These are phyloP conservation scores for Hydrozoanthus gracilis DNA, from an alignment of 92 coral and sea anemone genomes.

Conservation along the genomic window DNA sequence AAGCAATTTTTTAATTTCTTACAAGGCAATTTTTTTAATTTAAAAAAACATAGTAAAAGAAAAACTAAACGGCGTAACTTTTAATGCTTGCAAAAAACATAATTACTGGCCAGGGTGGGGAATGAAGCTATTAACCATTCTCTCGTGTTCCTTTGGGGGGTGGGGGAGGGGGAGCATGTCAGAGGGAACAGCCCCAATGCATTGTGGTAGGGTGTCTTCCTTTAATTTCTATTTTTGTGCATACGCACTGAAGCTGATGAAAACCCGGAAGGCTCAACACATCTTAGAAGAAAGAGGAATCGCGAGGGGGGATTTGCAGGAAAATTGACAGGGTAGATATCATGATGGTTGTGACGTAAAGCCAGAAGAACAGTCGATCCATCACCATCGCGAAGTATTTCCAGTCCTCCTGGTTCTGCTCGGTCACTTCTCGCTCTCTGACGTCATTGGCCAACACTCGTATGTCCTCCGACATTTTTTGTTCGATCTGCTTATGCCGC, in stretches of 20 bases:
- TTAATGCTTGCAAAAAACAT: no score
- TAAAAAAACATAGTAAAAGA: no score
- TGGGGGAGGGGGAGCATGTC: no score
- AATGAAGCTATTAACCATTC: no score
- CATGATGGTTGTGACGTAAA: constrained; percentile 40
- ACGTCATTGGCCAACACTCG: constrained; percentile 42
- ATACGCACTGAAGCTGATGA: neutral
- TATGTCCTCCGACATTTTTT: constrained; percentile 33
- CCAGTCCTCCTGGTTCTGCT: constrained; percentile 54
- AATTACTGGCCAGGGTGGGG: no score
- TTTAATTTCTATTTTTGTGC: no score
- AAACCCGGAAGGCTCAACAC: neutral
- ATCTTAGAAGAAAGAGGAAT: neutral
- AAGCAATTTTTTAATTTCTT: no score
- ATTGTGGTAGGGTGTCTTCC: no score
- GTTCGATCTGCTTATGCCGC: constrained; percentile 33
- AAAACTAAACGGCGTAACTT: no score
- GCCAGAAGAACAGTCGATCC: constrained; percentile 50
- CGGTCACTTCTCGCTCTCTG: constrained; percentile 30
- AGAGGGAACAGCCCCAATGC: no score
- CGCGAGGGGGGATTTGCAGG: constrained; percentile 33
- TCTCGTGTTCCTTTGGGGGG: no score
- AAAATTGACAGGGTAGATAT: constrained; percentile 41
- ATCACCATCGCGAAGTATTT: constrained; percentile 51
- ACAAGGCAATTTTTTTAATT: no score